These are phyloP conservation scores for Galbula dea DNA, from an alignment of 2,113 vertebrate genomes.

Conservation along the genomic window DNA sequence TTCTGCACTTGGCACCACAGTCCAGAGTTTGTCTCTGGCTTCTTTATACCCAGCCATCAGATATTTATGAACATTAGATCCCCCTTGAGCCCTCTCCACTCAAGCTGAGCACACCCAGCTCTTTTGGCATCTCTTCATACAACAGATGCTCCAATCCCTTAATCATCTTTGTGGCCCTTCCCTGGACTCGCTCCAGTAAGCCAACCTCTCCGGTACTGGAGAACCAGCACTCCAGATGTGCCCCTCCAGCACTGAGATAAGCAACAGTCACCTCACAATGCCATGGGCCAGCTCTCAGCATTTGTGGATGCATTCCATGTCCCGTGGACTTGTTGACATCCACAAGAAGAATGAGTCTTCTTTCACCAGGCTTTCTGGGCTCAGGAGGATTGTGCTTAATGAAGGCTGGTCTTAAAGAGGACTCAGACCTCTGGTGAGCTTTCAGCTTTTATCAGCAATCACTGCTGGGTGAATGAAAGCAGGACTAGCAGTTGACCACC, in stretches of 20 bases:
- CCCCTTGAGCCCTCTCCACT: neutral
- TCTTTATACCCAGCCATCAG: neutral
- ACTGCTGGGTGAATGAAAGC: neutral
- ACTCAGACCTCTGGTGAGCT: neutral
- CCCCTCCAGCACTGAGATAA: neutral
- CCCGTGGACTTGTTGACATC: neutral
- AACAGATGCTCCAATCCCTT: neutral
- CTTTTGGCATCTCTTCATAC: neutral
- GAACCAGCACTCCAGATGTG: neutral
- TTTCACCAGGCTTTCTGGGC: neutral
- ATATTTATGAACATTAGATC: neutral
- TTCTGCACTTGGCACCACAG: no score
- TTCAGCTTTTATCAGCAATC: neutral
- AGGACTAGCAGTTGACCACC: neutral
- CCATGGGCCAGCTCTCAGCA: neutral
- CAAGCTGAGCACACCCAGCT: neutral
- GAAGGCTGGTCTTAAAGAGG: neutral
- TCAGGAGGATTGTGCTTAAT: neutral
- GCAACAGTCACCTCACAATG: neutral
- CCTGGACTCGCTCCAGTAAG: neutral
- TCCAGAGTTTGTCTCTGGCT: neutral
- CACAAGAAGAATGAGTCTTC: neutral
- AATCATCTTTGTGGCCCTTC: neutral
- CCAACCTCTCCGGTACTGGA: neutral
- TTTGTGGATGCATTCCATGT: fast-evolving